These are phyloP conservation scores for Takifugu rubripes DNA, from an alignment of 2,797 vertebrate species.

Conservation along the genomic window DNA sequence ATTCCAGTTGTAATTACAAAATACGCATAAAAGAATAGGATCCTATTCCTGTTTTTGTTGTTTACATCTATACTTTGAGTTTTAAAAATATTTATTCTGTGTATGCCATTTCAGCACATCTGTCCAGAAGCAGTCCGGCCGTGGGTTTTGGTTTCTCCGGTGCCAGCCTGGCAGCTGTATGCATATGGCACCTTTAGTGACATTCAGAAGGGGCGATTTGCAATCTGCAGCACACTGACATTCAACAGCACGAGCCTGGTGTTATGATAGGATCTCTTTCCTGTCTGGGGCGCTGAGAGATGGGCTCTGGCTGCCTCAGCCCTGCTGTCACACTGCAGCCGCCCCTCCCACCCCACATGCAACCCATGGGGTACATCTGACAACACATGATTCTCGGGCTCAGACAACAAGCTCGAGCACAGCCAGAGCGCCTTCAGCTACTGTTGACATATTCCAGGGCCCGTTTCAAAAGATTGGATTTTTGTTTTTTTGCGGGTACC, in stretches of 20 bases:
- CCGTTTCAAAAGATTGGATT: slow-evolving; percentile 76
- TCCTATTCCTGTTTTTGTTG: too few species aligned
- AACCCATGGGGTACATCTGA: slow-evolving; percentile 64
- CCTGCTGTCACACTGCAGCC: slow-evolving; percentile 63
- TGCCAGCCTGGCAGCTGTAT: slow-evolving; percentile 45
- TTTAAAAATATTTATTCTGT: too few species aligned
- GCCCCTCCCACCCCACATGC: slow-evolving; percentile 48
- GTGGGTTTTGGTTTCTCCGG: slow-evolving; percentile 28
- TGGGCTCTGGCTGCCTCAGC: slow-evolving; percentile 51
- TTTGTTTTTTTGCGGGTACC: slow-evolving; percentile 65
- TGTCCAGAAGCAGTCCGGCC: slow-evolving; percentile 39
- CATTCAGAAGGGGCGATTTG: slow-evolving; percentile 52
- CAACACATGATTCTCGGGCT: slow-evolving; percentile 63
- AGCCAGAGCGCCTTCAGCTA: slow-evolving; percentile 72
- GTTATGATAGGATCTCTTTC: slow-evolving; percentile 34
- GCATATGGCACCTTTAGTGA: slow-evolving; percentile 47
- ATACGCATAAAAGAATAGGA: too few species aligned
- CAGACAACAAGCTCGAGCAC: slow-evolving; percentile 60
- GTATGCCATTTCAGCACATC: slow-evolving; percentile 17
- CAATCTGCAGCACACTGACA: slow-evolving; percentile 46
- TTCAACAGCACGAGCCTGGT: slow-evolving; percentile 45
- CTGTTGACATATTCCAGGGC: slow-evolving; percentile 65
- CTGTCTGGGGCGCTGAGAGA: slow-evolving; percentile 36
- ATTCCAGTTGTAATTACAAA: too few species aligned
- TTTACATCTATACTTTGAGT: too few species aligned